Evolutionary conservation across 2,888 invertebrate genomes (phyloP).

Genomic region (Nomada fucata): DNA sequence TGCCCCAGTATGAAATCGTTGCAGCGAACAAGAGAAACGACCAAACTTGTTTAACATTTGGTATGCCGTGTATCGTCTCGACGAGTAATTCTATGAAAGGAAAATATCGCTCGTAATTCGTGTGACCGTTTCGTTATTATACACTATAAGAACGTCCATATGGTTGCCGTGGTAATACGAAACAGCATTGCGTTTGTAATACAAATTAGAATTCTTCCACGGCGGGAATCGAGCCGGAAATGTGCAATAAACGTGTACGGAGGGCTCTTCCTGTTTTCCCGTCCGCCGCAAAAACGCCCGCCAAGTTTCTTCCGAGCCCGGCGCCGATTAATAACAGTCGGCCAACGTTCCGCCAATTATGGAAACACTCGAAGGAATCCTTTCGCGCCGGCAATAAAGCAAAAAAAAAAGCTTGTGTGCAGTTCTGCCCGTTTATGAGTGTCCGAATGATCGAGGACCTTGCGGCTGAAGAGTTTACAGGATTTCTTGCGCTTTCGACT

Average conservation of each 20-base stretch:
- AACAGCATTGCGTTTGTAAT: conserved; percentile 4
- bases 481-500: too few species aligned
- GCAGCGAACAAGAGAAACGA: background rate
- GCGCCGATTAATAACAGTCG: conserved; percentile 24
- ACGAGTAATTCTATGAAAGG: background rate
- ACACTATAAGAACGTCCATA: conserved; percentile 30
- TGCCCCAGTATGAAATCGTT: too few species aligned
- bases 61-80: background rate
- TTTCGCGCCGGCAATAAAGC: background rate
- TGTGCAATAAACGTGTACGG: conserved; percentile 56
- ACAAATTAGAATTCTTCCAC: conserved; percentile 57
- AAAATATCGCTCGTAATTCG: background rate
- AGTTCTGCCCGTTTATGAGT: background rate
- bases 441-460: conserved; percentile 18
- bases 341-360: background rate
- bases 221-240: conserved; percentile 58
- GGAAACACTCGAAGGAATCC: conserved; percentile 1
- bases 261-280: conserved; percentile 19
- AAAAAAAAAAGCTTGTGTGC: background rate
- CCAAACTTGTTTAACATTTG: background rate
- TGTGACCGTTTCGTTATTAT: conserved; percentile 26
- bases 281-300: background rate
- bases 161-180: conserved; percentile 33
- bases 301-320: conserved; percentile 1
- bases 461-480: background rate